These are phyloP conservation scores for Adrianichthys oophorus DNA, from an alignment of 2,797 vertebrate species.

Conservation along the genomic window DNA sequence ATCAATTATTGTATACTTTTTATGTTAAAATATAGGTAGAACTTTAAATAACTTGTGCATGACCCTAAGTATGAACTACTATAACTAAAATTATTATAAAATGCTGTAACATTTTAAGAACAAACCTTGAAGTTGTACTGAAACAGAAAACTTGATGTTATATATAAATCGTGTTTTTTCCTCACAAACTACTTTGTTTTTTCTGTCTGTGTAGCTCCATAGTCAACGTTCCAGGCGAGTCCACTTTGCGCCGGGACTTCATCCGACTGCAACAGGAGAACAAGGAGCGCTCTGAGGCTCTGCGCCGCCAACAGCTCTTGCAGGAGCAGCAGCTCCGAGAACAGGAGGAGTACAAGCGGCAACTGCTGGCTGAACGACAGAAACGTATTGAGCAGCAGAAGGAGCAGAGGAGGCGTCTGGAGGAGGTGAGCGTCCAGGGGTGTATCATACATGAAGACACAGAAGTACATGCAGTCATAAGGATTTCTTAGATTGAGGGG, in stretches of 20 bases:
- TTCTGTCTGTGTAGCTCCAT: conserved; percentile 79
- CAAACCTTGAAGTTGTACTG: too few species aligned
- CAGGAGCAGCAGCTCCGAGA: conserved; percentile 86
- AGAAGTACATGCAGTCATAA: background rate
- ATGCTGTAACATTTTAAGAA: too few species aligned
- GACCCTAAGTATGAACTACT: too few species aligned
- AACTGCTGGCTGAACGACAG: conserved; percentile 88
- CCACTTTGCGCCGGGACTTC: conserved; percentile 89
- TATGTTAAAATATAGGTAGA: too few species aligned
- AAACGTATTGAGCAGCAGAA: conserved; percentile 92
- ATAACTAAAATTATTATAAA: too few species aligned
- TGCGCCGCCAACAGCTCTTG: conserved; percentile 84
- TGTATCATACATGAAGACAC: background rate
- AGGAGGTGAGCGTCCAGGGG: conserved; percentile 76
- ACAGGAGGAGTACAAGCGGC: conserved; percentile 89
- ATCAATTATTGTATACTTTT: background rate
- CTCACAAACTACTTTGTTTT: background rate
- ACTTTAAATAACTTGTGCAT: too few species aligned
- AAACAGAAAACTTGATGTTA: too few species aligned
- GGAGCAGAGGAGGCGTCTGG: conserved; percentile 86
- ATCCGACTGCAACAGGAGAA: conserved; percentile 94
- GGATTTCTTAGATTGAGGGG: too few species aligned
- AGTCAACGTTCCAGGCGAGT: conserved; percentile 89
- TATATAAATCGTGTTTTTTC: too few species aligned
- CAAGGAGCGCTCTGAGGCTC: conserved; percentile 87